Evolutionary conservation across 2,888 invertebrate species (phyloP).

Genomic region (Phyllotreta striolata): DNA sequence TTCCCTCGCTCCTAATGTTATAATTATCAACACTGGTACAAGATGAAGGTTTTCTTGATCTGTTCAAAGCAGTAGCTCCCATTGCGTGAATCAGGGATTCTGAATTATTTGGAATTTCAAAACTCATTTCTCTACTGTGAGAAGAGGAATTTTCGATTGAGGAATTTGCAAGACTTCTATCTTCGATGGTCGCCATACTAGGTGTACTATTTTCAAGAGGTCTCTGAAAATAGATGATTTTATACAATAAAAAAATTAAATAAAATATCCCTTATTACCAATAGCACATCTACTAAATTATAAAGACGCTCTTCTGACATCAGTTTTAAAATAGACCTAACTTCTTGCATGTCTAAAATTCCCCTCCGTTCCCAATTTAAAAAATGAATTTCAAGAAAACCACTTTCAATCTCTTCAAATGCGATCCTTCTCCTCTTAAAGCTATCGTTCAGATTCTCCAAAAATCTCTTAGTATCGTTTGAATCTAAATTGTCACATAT

Average conservation of each 20-base stretch:
- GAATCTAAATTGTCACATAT: conserved; percentile 60
- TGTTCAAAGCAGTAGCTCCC: background rate
- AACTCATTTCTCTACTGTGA: background rate
- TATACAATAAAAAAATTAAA: background rate
- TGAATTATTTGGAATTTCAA: conserved; percentile 12
- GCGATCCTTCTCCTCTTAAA: conserved; percentile 41
- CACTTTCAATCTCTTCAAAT: conserved; percentile 39
- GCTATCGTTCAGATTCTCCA: conserved; percentile 43
- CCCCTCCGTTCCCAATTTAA: conserved; percentile 52
- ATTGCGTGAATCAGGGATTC: conserved; percentile 11
- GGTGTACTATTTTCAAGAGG: no score
- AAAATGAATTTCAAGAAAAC: conserved; percentile 54
- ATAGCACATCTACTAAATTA: conserved; percentile 33
- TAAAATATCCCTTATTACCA: background rate
- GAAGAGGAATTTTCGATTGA: background rate
- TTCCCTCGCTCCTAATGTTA: background rate
- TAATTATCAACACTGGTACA: conserved; percentile 32
- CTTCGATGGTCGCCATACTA: no score
- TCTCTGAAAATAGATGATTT: background rate
- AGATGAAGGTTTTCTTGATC: conserved; percentile 16
- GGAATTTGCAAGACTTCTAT: no score
- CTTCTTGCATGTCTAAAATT: conserved; percentile 46
- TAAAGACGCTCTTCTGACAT: conserved; percentile 47
- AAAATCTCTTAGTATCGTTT: conserved; percentile 50
- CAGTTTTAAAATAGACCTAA: conserved; percentile 49